Conservation (phyloP, 2,113 vertebrate genomes). For the Osmerus eperlanus region DNA sequence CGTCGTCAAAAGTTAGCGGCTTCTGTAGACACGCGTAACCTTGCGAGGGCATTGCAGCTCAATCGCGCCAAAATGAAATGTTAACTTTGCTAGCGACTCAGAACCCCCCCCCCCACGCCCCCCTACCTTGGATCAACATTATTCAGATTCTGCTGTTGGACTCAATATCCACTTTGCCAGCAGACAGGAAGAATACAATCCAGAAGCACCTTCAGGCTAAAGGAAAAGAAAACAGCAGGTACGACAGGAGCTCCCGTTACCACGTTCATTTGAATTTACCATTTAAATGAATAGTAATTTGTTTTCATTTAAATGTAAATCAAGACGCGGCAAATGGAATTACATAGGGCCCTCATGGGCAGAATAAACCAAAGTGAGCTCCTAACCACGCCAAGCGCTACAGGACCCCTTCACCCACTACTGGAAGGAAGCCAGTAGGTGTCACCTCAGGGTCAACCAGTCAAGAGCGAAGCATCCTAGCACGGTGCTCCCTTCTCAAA, state of each 20-base stretch:
- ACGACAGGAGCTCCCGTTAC: constrained; percentile 1
- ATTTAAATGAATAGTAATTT: constrained; percentile 35
- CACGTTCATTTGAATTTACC: constrained; percentile 14
- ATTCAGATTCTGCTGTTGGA: constrained; percentile 35
- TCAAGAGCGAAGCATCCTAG: too few relatives aligned
- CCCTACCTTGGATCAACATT: not conserved
- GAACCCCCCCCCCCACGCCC: too few relatives aligned
- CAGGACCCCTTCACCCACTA: not conserved
- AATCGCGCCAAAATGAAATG: not conserved
- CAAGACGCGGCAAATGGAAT: constrained; percentile 11
- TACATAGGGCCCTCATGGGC: constrained; percentile 8
- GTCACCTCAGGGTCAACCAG: too few relatives aligned
- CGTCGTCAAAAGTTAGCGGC: constrained; percentile 50
- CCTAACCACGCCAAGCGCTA: not conserved
- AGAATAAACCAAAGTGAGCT: constrained; percentile 13
- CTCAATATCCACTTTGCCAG: constrained; percentile 27
- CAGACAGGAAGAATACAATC: not conserved
- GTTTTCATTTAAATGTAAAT: constrained; percentile 55
- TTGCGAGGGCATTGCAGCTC: constrained; percentile 17
- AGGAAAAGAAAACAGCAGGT: constrained; percentile 3
- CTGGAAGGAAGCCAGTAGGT: not conserved
- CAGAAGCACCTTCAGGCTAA: not conserved
- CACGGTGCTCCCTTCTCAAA: too few relatives aligned
- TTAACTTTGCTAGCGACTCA: not conserved
- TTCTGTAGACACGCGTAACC: constrained; percentile 34